phyloP scores from a whole-genome alignment of 2,797 vertebrate genomes.

The Triplophysa bombifrons region DNA sequence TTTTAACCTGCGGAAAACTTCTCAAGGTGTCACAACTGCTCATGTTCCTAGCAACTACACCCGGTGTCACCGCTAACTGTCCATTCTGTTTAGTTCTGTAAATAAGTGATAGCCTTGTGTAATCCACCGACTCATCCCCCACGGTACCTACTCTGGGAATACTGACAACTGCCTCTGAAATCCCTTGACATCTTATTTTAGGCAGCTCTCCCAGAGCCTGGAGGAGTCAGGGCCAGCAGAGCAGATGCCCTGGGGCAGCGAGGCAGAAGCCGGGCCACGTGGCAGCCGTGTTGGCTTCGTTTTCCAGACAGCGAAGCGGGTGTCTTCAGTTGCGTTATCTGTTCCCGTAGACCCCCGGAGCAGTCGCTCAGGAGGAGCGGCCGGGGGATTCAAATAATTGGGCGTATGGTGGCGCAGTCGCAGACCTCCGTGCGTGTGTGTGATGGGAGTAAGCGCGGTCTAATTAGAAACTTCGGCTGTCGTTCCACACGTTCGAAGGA shows the following conservation, averaged over 20 bases:
- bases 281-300: conserved; percentile 63
- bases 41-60: conserved; percentile 24
- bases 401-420: conserved; percentile 78
- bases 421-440: conserved; percentile 73
- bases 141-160: conserved; percentile 64
- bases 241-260: conserved; percentile 64
- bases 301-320: conserved; percentile 50
- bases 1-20: conserved; percentile 40
- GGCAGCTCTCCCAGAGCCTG: conserved; percentile 60
- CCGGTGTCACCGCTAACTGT: conserved; percentile 52
- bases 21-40: conserved; percentile 49
- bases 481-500: conserved; percentile 68
- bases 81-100: conserved; percentile 51
- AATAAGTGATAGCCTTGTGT: conserved; percentile 65
- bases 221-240: conserved; percentile 54
- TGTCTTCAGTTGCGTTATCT: conserved; percentile 48
- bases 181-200: conserved; percentile 78
- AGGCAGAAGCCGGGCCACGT: conserved; percentile 57
- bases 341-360: conserved; percentile 33
- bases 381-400: conserved; percentile 85
- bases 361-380: conserved; percentile 67
- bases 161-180: conserved; percentile 73
- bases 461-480: conserved; percentile 82
- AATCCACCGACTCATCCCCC: conserved; percentile 62
- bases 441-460: conserved; percentile 80